These are phyloP conservation scores for Cebuella pygmaea DNA, from an alignment of 2,797 vertebrate species.

Conservation along the genomic window DNA sequence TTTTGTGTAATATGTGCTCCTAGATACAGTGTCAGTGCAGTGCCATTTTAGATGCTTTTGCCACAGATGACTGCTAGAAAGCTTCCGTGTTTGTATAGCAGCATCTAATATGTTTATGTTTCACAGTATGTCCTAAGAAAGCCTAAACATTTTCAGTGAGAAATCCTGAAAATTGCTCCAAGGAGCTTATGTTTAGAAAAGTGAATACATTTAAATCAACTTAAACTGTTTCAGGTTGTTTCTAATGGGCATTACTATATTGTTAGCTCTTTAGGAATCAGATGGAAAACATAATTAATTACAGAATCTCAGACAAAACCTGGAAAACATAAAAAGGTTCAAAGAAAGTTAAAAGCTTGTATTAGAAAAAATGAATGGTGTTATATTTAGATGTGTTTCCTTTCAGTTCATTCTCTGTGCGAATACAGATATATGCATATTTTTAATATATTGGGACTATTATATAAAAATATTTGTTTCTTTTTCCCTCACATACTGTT, in stretches of 20 bases:
- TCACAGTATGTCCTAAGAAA: not conserved
- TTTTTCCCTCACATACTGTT: not conserved
- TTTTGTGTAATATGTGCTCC: slow-evolving; percentile 39
- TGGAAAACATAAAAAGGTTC: not conserved
- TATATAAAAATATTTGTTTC: not conserved
- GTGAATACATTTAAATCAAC: slow-evolving; percentile 23
- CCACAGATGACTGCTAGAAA: slow-evolving; percentile 53
- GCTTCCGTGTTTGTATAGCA: slow-evolving; percentile 53
- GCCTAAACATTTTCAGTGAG: not conserved
- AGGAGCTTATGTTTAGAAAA: not conserved
- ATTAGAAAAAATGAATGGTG: not conserved
- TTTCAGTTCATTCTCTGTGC: slow-evolving; percentile 12
- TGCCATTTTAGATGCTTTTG: slow-evolving; percentile 75
- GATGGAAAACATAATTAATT: slow-evolving; percentile 15
- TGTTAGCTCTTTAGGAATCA: not conserved
- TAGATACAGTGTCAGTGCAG: slow-evolving; percentile 56
- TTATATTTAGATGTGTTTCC: not conserved
- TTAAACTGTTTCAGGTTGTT: slow-evolving; percentile 26
- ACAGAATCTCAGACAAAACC: not conserved
- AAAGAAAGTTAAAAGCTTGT: not conserved
- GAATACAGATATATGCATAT: not conserved
- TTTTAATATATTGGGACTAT: not conserved
- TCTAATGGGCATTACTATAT: not conserved
- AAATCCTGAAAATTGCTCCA: not conserved
- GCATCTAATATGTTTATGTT: not conserved